phyloP scores from a whole-genome alignment of 2,113 vertebrate species.

The Nerophis lumbriciformis region DNA sequence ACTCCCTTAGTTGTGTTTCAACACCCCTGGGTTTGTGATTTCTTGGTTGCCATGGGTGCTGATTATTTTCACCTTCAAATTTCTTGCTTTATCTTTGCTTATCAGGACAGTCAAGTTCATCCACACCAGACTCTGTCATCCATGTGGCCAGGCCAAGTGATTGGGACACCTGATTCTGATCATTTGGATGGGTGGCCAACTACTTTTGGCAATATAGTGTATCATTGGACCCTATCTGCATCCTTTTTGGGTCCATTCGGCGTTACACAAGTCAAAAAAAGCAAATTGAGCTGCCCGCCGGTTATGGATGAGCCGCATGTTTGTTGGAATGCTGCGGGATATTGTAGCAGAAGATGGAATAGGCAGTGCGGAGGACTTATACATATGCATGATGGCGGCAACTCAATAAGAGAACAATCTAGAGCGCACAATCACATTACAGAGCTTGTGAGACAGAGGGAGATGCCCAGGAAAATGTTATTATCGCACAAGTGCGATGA shows the following conservation, averaged over 20 bases:
- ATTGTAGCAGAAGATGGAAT: constrained; percentile 47
- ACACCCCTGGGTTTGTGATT: too few relatives aligned
- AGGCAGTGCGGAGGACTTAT: constrained; percentile 60
- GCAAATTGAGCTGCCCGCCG: constrained; percentile 27
- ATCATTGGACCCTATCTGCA: too few relatives aligned
- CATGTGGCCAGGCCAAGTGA: too few relatives aligned
- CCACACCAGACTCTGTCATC: too few relatives aligned
- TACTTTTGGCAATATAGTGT: too few relatives aligned
- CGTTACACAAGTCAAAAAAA: constrained; percentile 25
- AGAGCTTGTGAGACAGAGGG: constrained; percentile 54
- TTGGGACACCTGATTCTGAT: too few relatives aligned
- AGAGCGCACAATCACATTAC: constrained; percentile 71
- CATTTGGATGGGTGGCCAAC: too few relatives aligned
- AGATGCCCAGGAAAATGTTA: constrained; percentile 69
- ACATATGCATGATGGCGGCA: constrained; percentile 73
- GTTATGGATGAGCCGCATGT: constrained; percentile 26
- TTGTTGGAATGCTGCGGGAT: constrained; percentile 24
- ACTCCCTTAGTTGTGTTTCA: too few relatives aligned
- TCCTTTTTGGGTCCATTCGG: background rate
- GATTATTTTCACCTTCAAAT: too few relatives aligned
- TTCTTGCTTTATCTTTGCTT: too few relatives aligned
- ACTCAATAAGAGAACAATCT: constrained; percentile 71
- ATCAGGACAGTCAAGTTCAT: too few relatives aligned
- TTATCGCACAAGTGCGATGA: constrained; percentile 67
- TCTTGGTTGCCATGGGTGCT: too few relatives aligned